Base-by-base conservation (phyloP, 1,140 invertebrate genomes). In the Ceratitis capitata region DNA sequence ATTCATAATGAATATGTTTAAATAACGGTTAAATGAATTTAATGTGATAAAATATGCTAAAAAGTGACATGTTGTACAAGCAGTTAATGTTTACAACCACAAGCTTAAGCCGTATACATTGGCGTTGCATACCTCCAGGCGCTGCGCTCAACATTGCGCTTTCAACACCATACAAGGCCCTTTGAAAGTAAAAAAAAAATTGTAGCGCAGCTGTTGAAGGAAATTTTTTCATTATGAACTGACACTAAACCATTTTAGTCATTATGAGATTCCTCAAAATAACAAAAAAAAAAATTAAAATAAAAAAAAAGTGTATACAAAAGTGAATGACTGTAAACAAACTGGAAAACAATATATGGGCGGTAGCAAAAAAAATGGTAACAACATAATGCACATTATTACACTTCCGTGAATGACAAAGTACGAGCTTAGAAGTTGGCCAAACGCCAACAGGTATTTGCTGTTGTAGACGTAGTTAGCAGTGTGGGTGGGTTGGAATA, bases 181-280 rank as follows among this genome's bases (percentile, higher is more conserved):
- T 2, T 3, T 39, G 69, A 19, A 10, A 19, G 32, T 19, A 42
- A 42, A 32, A 26, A 12, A 69, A 69, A 39, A 78, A 47, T 26
- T 45, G 69, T 42, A 10, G 69, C 42, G 23, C 16, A n/a, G n/a
- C 19, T 78, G 39, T 78, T 78, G 32, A 9, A n/a, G 42, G 69
- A 78, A 78, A 47, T 42, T 78, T 39, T 78, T 78, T 78, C 39
- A 78, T 3, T 47, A 78, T 35, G 23, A 78, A 45, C 69, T 78
- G 69, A 78, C 69, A 78, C 69, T 78, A 78, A 45, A 78, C 12
- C 23, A 78, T 47, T 78, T 78, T 47, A 78, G 19, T 45, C 39
- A 78, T 78, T 78, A 78, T n/a, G 35, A 78, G 32, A 19, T 78
- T 7, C 5, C 56, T 23, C 23, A 61, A 6, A 26, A 61, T 6